phyloP scores from a whole-genome alignment of 1,140 invertebrate species.

The Apis cerana region DNA sequence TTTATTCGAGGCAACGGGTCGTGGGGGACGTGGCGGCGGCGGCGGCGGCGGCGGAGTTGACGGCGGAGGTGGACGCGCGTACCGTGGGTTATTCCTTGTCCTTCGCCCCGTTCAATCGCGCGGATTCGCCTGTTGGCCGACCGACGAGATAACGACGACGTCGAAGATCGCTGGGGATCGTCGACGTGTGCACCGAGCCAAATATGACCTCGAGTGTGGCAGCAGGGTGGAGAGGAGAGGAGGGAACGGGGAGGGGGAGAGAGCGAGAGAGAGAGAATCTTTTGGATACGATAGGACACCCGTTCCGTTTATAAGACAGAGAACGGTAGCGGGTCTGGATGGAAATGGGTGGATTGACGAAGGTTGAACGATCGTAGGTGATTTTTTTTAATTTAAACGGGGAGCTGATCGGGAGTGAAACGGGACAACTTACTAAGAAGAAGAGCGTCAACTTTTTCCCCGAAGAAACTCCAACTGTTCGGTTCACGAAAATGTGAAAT shows the following conservation, averaged over 20 bases:
- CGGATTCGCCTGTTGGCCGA: not conserved
- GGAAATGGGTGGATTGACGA: not conserved
- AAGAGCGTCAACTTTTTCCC: not conserved
- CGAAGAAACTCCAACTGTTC: not conserved
- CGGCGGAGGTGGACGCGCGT: conserved; percentile 30
- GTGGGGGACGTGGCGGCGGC: not conserved
- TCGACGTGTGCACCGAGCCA: not conserved
- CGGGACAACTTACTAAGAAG: not conserved
- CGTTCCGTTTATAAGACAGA: not conserved
- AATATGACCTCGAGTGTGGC: not conserved
- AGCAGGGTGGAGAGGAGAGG: not conserved
- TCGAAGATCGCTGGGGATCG: not conserved
- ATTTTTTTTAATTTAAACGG: no score
- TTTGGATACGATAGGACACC: no score
- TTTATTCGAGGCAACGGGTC: conserved; percentile 29
- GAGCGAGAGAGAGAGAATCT: no score
- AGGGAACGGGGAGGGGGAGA: no score
- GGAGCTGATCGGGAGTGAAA: no score
- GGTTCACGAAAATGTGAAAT: no score
- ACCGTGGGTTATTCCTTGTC: conserved; percentile 19
- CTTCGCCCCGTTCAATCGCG: conserved; percentile 29
- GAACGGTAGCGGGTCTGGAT: not conserved
- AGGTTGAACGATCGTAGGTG: not conserved
- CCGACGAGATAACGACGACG: conserved; percentile 20
- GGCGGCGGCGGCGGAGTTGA: not conserved